Evolutionary conservation across 2,888 invertebrate genomes (phyloP).

Genomic region (Eupelmus urozonus): DNA sequence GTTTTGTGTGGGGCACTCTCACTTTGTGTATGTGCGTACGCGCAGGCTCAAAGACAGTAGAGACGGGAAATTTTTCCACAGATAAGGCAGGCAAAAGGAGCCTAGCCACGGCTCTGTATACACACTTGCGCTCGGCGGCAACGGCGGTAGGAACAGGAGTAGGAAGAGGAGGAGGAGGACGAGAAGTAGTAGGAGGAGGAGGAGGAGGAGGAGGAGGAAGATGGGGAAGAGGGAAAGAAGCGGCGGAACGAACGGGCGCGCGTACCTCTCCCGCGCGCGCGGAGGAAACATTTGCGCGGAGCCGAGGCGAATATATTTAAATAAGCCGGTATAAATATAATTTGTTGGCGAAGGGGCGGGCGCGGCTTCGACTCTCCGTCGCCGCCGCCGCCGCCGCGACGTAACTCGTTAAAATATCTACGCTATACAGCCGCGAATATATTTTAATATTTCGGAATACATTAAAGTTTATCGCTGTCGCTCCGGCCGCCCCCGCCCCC

Average conservation of each 20-base stretch:
- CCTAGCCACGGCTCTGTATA: constrained; percentile 24
- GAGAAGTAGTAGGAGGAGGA: not conserved
- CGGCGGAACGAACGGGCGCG: constrained; percentile 16
- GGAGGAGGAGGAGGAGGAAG: not conserved
- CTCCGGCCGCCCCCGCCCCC: constrained; percentile 61
- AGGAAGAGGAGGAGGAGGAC: not conserved
- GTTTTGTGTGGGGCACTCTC: constrained; percentile 14
- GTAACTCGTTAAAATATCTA: constrained; percentile 75
- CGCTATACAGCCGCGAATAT: constrained; percentile 75
- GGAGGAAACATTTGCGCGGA: constrained; percentile 62
- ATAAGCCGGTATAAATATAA: constrained; percentile 74
- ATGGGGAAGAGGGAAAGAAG: constrained; percentile 18
- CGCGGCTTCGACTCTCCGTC: constrained; percentile 60
- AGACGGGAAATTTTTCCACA: constrained; percentile 30
- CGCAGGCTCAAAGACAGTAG: not conserved
- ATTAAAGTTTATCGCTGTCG: constrained; percentile 76
- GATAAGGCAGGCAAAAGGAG: constrained; percentile 32
- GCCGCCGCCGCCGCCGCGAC: constrained; percentile 63
- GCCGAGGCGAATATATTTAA: constrained; percentile 71
- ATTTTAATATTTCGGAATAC: constrained; percentile 78
- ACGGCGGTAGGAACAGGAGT: constrained; percentile 3
- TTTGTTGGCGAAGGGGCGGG: constrained; percentile 67
- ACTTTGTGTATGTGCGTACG: not conserved
- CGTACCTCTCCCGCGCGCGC: constrained; percentile 38
- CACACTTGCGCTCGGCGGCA: constrained; percentile 48